Percentiles rank a stretch among this genome's conserved stretches.
These are phyloP conservation scores for Cinara cedri DNA, from an alignment of 2,888 invertebrate species.

Conservation along the genomic window DNA sequence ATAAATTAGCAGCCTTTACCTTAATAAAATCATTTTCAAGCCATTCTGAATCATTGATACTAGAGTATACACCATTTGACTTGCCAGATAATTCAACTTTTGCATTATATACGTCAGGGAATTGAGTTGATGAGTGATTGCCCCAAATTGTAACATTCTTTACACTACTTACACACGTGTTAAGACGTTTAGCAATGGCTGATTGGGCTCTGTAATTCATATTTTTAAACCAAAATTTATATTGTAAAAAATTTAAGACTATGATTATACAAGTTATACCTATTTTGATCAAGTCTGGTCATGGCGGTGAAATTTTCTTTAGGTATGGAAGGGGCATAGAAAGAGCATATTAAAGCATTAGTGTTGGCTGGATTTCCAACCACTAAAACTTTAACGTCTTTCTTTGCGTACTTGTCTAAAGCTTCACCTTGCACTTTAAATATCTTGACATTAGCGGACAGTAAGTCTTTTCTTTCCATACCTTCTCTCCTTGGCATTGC, in stretches of 20 bases:
- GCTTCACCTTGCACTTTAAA: constrained; percentile 97
- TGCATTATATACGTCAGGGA: constrained; percentile 87
- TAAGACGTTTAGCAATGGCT: constrained; percentile 74
- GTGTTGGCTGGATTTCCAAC: constrained; percentile 99
- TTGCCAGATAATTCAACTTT: constrained; percentile 67
- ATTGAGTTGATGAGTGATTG: constrained; percentile 98
- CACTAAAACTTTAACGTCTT: constrained; percentile 92
- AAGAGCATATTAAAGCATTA: constrained; percentile 93
- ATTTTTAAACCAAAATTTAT: neutral
- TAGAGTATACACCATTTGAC: constrained; percentile 70
- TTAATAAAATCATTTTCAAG: constrained; percentile 81
- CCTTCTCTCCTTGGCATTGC: constrained; percentile 97
- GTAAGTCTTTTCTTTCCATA: constrained; percentile 98
- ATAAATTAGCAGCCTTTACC: constrained; percentile 62
- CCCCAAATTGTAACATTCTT: constrained; percentile 98
- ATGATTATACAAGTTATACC: constrained; percentile 43
- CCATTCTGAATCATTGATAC: constrained; percentile 81
- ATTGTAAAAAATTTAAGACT: neutral
- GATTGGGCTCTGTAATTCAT: constrained; percentile 76
- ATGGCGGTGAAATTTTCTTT: constrained; percentile 96
- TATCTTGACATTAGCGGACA: constrained; percentile 97
- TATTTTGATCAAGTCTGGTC: constrained; percentile 97
- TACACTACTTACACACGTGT: constrained; percentile 72
- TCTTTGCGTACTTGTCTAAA: constrained; percentile 85
- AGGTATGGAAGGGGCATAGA: constrained; percentile 95